Evolutionary conservation across 2,113 vertebrate genomes (phyloP), one percentile per base, ranked within the genome.

Genomic region (Nannospalax galili): DNA sequence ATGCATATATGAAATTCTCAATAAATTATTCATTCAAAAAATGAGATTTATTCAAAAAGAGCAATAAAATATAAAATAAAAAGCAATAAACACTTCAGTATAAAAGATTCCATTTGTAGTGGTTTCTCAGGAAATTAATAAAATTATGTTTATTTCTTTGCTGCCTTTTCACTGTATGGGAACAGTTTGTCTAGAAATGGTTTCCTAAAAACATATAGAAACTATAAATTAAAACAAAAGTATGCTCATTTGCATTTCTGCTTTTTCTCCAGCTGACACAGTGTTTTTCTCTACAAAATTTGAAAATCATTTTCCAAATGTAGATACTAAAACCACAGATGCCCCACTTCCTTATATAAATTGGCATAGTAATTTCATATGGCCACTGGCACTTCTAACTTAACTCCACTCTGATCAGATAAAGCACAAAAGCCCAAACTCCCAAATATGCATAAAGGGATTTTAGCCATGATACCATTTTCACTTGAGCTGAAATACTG

Each of bases 61-160:
- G 64, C 7, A 73, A 52, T 11, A 52, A 52, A 52, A 52, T 52
- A 52, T 52, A 52, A 52, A 52, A 8, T 69, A 56, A 96, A 96
- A 17, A 97, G 80, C 70, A 97, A 45, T 80, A 96, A 40, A 97
- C 79, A 6, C 79, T 86, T 84, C 94, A 95, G 94, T 64, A 85
- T 37, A 96, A 90, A 94, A 94, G 45, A 3, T 84, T 90, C 37
- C 42, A 80, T 26, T 24, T 16, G 28, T 1, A 82, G 52, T 73
- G 65, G 92, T 93, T 96, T 94, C 85, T 93, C 62, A 94, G 96
- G 97, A 96, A 96, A 94, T 97, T 98, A 96, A 93, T 91, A 90
- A 82, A 64, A 84, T 52, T 95, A 92, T 78, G 48, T 0, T 94
- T 91, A 20, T 72, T 81, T 92, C 7, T 86, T 73, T 52, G 70